Evolutionary conservation across 1,140 invertebrate species (phyloP).

Genomic region (Chlorops oryzae): DNA sequence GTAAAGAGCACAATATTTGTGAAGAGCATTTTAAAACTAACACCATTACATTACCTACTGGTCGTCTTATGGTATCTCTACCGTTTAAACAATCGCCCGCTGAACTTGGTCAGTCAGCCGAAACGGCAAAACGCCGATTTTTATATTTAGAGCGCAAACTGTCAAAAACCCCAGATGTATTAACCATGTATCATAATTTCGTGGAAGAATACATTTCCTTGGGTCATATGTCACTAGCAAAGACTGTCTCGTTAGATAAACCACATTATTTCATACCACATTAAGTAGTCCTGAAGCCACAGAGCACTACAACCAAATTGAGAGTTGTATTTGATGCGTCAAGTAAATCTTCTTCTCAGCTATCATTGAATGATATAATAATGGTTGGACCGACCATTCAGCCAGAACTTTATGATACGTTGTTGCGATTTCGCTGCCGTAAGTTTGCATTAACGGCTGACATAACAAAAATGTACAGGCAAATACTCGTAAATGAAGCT

Average conservation of each 20-base stretch:
- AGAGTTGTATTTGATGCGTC: slow-evolving; percentile 11
- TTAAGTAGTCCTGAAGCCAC: not conserved
- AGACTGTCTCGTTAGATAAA: slow-evolving; percentile 17
- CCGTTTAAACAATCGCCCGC: slow-evolving; percentile 17
- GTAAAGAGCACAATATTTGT: slow-evolving; percentile 21
- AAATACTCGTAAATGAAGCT: too few species aligned
- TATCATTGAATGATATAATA: too few species aligned
- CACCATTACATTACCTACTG: slow-evolving; percentile 4
- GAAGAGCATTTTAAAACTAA: slow-evolving; percentile 7
- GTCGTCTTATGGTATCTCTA: slow-evolving; percentile 20
- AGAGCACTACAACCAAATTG: slow-evolving; percentile 18
- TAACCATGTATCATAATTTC: slow-evolving; percentile 17
- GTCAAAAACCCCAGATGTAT: slow-evolving; percentile 19
- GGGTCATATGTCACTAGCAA: slow-evolving; percentile 39
- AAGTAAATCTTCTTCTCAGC: slow-evolving; percentile 7
- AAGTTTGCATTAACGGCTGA: too few species aligned
- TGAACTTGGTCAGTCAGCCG: slow-evolving; percentile 31
- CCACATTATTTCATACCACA: slow-evolving; percentile 25
- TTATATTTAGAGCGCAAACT: slow-evolving; percentile 31
- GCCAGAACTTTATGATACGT: too few species aligned
- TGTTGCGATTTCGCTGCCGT: too few species aligned
- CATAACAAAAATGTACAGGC: too few species aligned
- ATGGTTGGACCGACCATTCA: too few species aligned
- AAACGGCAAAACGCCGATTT: slow-evolving; percentile 26
- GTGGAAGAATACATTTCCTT: slow-evolving; percentile 38